Conservation (phyloP, 2,797 vertebrate species). For the Phoxinus dragarum region DNA sequence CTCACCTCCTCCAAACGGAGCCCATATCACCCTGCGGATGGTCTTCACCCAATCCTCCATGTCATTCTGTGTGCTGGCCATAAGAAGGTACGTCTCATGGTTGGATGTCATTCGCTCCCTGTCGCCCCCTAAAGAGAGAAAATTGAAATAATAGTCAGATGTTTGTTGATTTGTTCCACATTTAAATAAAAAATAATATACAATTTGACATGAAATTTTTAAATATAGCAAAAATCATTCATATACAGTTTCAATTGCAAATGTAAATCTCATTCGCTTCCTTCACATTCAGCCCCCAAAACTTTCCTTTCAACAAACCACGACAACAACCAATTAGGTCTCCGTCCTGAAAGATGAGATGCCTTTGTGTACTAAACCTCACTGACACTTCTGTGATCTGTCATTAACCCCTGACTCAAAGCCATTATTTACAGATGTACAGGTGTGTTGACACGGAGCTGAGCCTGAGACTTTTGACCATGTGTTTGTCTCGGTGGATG, state of each 20-base stretch:
- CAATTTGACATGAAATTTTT: not conserved
- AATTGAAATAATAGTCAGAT: conserved; percentile 9
- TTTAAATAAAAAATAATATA: not conserved
- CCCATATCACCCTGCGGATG: conserved; percentile 98
- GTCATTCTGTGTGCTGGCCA: conserved; percentile 98
- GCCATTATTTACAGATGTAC: conserved; percentile 50
- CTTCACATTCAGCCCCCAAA: not conserved
- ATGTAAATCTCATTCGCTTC: not conserved
- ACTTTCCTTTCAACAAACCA: not conserved
- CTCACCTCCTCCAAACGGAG: conserved; percentile 98
- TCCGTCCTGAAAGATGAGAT: conserved; percentile 53
- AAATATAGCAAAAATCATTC: not conserved
- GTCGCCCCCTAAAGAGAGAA: conserved; percentile 85
- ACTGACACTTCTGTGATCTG: conserved; percentile 5
- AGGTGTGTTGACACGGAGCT: conserved; percentile 23
- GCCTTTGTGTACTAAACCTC: conserved; percentile 29
- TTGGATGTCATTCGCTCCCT: conserved; percentile 97
- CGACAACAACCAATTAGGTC: conserved; percentile 44
- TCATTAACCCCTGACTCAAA: conserved; percentile 39
- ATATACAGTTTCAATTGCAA: not conserved
- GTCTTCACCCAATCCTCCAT: conserved; percentile 99
- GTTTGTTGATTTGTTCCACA: not conserved
- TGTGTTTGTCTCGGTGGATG: not conserved
- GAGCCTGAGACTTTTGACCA: not conserved
- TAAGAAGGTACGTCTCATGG: conserved; percentile 99